phyloP scores from a whole-genome alignment of 1,140 invertebrate species.

The Diachasma alloeum region DNA sequence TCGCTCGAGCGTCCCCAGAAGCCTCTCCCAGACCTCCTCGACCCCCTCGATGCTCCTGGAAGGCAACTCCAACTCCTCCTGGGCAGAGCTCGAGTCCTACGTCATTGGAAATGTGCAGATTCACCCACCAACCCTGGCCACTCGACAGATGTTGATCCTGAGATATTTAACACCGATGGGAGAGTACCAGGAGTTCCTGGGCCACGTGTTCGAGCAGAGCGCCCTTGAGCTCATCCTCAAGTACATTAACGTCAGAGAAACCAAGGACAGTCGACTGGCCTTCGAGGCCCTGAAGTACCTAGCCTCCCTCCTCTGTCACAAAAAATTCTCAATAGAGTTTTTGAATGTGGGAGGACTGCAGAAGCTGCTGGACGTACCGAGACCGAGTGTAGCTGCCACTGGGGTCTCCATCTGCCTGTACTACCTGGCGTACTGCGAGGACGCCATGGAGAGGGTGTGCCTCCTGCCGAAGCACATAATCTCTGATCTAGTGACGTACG shows the following conservation, averaged over 20 bases:
- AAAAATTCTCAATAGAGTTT: slow-evolving; percentile 97
- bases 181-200: slow-evolving; percentile 96
- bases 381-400: slow-evolving; percentile 93
- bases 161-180: slow-evolving; percentile 94
- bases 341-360: slow-evolving; percentile 85
- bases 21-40: slow-evolving; percentile 28
- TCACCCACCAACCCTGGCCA: slow-evolving; percentile 85
- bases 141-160: slow-evolving; percentile 90
- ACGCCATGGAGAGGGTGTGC: slow-evolving; percentile 96
- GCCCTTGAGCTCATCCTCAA: slow-evolving; percentile 88
- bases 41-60: slow-evolving; percentile 45
- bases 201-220: slow-evolving; percentile 91
- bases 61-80: slow-evolving; percentile 81
- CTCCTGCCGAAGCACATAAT: slow-evolving; percentile 81
- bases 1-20: slow-evolving; percentile 37
- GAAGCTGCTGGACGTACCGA: slow-evolving; percentile 84
- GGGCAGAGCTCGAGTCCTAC: slow-evolving; percentile 88
- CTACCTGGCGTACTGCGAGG: slow-evolving; percentile 96
- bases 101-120: slow-evolving; percentile 88
- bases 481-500: slow-evolving; percentile 83
- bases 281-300: slow-evolving; percentile 96
- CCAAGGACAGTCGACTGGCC: slow-evolving; percentile 87
- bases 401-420: slow-evolving; percentile 96
- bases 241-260: slow-evolving; percentile 90
- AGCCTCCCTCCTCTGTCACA: slow-evolving; percentile 92